Percentiles rank a stretch among this genome's conserved stretches.
phyloP scores from a whole-genome alignment of 1,140 invertebrate species.

The Dryas iulia region DNA sequence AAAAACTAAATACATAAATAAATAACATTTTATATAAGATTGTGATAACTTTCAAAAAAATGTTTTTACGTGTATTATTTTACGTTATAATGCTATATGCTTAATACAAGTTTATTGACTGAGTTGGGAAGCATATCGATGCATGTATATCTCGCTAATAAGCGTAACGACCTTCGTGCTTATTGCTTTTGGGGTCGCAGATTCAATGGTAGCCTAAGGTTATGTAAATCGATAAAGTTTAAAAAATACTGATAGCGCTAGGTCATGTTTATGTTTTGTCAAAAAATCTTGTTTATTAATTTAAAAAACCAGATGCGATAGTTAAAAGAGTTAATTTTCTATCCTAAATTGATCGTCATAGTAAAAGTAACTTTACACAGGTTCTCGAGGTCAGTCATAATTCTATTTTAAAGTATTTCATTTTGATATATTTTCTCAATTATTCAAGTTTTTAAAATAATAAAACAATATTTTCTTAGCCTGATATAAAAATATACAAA shows the following conservation, averaged over 20 bases:
- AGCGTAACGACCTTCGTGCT: background rate
- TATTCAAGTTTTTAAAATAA: no score
- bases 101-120: background rate
- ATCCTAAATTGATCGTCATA: no score
- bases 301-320: background rate
- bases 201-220: background rate
- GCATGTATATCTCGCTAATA: background rate
- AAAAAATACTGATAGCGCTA: background rate
- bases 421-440: no score
- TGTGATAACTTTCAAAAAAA: no score
- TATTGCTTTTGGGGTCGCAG: background rate
- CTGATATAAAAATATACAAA: background rate
- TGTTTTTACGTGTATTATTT: no score
- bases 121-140: background rate
- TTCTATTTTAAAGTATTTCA: no score
- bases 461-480: background rate
- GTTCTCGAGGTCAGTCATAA: no score
- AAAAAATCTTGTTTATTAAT: background rate
- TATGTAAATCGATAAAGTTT: background rate
- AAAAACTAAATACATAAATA: no score
- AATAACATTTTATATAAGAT: no score
- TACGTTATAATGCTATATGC: background rate
- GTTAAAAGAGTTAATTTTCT: background rate
- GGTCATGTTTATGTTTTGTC: background rate
- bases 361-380: no score